These are phyloP conservation scores for Acanthosepion pharaonis DNA, from an alignment of 2,888 invertebrate species.

Conservation along the genomic window DNA sequence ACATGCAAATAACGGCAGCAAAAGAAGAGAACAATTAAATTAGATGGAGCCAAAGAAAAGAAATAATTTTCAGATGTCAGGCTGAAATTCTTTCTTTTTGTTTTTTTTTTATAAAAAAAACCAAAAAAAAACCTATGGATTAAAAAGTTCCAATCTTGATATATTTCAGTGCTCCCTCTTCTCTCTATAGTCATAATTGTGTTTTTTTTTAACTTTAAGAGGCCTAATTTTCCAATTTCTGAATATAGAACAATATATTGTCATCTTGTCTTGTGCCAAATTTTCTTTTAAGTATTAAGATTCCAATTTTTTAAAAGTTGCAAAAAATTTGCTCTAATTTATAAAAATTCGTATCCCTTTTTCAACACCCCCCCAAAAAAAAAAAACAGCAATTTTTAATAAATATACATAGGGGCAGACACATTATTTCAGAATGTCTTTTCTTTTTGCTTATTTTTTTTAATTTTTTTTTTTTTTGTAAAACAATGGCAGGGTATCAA, in stretches of 20 bases:
- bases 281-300: not conserved
- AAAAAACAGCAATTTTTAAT: not conserved
- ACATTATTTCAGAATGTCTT: slow-evolving; percentile 5
- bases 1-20: slow-evolving; percentile 1
- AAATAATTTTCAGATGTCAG: not conserved
- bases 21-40: not conserved
- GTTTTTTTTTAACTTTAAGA: not conserved
- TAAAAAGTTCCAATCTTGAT: not conserved
- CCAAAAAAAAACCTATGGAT: not conserved
- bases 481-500: not conserved
- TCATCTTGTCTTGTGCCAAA: not conserved
- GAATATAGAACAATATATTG: too few species aligned
- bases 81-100: not conserved
- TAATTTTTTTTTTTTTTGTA: not conserved
- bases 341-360: not conserved
- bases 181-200: not conserved
- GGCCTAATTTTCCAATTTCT: not conserved
- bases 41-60: not conserved
- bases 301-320: too few species aligned
- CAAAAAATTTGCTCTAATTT: not conserved
- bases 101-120: not conserved
- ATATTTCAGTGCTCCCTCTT: not conserved
- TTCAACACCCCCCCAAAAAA: too few species aligned
- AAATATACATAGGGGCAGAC: not conserved
- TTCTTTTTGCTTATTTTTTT: not conserved